These are phyloP conservation scores for Hypselothyrea guttata DNA, from an alignment of 2,888 invertebrate genomes.

Conservation along the genomic window DNA sequence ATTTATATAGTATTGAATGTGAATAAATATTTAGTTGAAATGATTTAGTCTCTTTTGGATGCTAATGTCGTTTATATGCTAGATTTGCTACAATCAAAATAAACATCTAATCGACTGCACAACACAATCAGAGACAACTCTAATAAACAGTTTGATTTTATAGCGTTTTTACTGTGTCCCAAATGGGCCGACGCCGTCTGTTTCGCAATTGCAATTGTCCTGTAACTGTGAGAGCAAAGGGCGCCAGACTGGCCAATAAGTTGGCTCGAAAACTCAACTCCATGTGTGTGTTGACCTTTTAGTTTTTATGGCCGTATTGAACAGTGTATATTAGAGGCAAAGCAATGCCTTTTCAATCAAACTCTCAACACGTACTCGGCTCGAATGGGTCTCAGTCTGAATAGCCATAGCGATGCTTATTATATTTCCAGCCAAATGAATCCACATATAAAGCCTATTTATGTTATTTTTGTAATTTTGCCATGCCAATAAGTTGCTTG, in stretches of 20 bases:
- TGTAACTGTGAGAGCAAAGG: slow-evolving; percentile 4
- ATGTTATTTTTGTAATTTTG: slow-evolving; percentile 1
- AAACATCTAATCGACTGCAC: slow-evolving; percentile 43
- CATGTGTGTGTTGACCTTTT: slow-evolving; percentile 24
- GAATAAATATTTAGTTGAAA: neutral
- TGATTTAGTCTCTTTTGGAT: too few relatives aligned
- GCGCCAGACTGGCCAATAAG: slow-evolving; percentile 44
- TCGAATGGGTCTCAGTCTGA: slow-evolving; percentile 8
- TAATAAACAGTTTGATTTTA: slow-evolving; percentile 56
- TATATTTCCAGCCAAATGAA: slow-evolving; percentile 21
- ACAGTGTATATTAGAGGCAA: slow-evolving; percentile 12
- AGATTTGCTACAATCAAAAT: slow-evolving; percentile 52
- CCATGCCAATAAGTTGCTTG: slow-evolving; percentile 9
- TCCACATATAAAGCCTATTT: slow-evolving; percentile 25
- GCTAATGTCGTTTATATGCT: slow-evolving; percentile 46
- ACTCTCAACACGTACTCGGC: slow-evolving; percentile 55
- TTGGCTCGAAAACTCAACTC: slow-evolving; percentile 15
- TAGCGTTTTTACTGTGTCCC: slow-evolving; percentile 45
- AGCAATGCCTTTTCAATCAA: slow-evolving; percentile 63
- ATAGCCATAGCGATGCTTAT: slow-evolving; percentile 55
- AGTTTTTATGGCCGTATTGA: slow-evolving; percentile 48
- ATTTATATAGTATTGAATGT: neutral
- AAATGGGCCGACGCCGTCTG: slow-evolving; percentile 23
- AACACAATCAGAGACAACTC: slow-evolving; percentile 29
- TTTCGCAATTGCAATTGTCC: slow-evolving; percentile 40